A percentile compares a stretch with the other conserved stretches of the same genome.
phyloP scores from a whole-genome alignment of 2,888 invertebrate species.

The Hecatera dysodea region DNA sequence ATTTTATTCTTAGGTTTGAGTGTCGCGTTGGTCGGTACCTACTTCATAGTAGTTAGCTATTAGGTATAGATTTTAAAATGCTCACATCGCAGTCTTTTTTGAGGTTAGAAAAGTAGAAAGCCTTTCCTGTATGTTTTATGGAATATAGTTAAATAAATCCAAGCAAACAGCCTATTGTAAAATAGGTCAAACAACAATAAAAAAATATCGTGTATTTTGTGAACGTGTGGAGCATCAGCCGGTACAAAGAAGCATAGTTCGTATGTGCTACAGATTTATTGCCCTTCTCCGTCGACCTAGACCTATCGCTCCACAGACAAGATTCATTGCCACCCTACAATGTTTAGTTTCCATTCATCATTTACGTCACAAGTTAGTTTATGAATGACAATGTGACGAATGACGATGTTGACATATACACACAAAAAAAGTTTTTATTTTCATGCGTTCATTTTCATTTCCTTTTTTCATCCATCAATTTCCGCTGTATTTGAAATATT shows the following conservation, averaged over 20 bases:
- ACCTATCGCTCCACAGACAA: not conserved
- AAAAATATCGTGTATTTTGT: not conserved
- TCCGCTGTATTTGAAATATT: not conserved
- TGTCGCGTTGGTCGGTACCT: too few species aligned
- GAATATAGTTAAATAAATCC: not conserved
- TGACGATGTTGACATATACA: not conserved
- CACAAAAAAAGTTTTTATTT: not conserved
- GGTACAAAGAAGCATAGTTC: slow-evolving; percentile 14
- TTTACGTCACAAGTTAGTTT: not conserved
- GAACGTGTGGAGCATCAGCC: slow-evolving; percentile 5
- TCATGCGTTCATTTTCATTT: too few species aligned
- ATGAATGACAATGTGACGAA: not conserved
- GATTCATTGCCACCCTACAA: slow-evolving; percentile 2
- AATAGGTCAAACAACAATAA: not conserved
- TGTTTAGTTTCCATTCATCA: not conserved
- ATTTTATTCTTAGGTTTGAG: too few species aligned
- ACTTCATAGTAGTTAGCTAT: too few species aligned
- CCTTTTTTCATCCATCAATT: too few species aligned
- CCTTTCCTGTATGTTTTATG: too few species aligned
- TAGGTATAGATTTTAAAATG: too few species aligned
- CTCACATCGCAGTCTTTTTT: too few species aligned
- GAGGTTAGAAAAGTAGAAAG: too few species aligned
- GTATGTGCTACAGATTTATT: slow-evolving; percentile 15
- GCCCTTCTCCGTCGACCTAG: not conserved
- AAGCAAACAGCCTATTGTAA: too few species aligned